phyloP scores from a whole-genome alignment of 2,888 invertebrate species.

The Drosophila kanekoi region DNA sequence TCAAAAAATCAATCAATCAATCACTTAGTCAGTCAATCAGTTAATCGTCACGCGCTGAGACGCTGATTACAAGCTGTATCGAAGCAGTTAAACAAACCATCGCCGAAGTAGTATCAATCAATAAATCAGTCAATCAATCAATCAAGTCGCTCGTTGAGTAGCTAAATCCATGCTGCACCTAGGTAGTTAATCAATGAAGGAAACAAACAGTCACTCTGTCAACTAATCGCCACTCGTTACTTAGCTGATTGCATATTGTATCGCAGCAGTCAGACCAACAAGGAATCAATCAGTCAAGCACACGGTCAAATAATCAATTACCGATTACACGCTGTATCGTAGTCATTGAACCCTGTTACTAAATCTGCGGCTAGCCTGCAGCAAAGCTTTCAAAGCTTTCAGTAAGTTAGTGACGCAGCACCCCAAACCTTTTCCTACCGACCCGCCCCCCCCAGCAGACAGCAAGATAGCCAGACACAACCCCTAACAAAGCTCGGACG shows the following conservation, averaged over 20 bases:
- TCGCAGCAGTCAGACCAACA: background rate
- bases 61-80: conserved; percentile 4
- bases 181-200: too few species aligned
- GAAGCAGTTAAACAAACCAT: too few species aligned
- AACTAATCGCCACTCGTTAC: too few species aligned
- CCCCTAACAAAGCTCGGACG: conserved; percentile 42
- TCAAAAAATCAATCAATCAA: background rate
- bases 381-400: conserved; percentile 46
- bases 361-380: conserved; percentile 11
- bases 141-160: too few species aligned
- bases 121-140: too few species aligned
- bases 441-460: background rate
- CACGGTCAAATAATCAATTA: too few species aligned
- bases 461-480: conserved; percentile 2
- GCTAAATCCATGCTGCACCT: too few species aligned
- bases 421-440: background rate
- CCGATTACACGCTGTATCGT: conserved; percentile 5
- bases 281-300: too few species aligned
- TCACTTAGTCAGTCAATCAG: background rate
- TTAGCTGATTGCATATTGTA: conserved; percentile 1
- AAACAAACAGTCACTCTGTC: too few species aligned
- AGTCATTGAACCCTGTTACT: conserved; percentile 36
- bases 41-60: background rate
- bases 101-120: too few species aligned
- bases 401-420: conserved; percentile 5